Evolutionary conservation across 2,888 invertebrate species (phyloP).

Genomic region (Iselma pallidipennis): DNA sequence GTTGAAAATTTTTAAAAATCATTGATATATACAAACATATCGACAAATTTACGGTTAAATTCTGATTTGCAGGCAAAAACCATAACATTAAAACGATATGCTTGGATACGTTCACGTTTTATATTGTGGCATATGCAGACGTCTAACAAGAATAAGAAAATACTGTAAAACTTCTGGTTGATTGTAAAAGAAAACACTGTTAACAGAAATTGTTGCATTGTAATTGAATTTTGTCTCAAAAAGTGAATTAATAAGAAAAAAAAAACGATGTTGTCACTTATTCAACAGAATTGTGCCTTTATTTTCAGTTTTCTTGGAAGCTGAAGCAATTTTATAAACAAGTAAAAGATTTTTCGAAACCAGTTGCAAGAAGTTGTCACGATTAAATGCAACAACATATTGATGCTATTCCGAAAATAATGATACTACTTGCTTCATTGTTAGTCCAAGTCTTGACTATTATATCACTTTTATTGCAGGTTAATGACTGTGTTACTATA

Average conservation of each 20-base stretch:
- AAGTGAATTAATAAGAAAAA: neutral
- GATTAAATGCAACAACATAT: neutral
- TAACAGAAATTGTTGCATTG: neutral
- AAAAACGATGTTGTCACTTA: neutral
- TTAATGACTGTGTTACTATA: no score
- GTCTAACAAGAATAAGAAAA: neutral
- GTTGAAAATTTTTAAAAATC: slow-evolving; percentile 1
- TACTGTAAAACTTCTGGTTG: neutral
- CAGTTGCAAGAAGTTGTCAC: neutral
- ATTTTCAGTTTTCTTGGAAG: neutral
- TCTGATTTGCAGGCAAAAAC: neutral
- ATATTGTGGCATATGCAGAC: slow-evolving; percentile 20
- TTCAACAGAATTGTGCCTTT: neutral
- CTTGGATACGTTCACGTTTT: slow-evolving; percentile 31
- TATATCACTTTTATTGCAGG: neutral
- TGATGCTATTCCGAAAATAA: neutral
- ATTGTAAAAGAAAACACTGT: no score
- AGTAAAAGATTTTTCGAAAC: neutral
- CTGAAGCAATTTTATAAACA: neutral
- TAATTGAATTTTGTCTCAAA: neutral
- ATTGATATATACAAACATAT: neutral
- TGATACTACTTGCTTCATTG: no score
- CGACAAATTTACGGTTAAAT: slow-evolving; percentile 18
- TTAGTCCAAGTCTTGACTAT: neutral
- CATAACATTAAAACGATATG: slow-evolving; percentile 22